These are phyloP conservation scores for Plemyria rubiginata DNA, from an alignment of 2,888 invertebrate species.

Conservation along the genomic window DNA sequence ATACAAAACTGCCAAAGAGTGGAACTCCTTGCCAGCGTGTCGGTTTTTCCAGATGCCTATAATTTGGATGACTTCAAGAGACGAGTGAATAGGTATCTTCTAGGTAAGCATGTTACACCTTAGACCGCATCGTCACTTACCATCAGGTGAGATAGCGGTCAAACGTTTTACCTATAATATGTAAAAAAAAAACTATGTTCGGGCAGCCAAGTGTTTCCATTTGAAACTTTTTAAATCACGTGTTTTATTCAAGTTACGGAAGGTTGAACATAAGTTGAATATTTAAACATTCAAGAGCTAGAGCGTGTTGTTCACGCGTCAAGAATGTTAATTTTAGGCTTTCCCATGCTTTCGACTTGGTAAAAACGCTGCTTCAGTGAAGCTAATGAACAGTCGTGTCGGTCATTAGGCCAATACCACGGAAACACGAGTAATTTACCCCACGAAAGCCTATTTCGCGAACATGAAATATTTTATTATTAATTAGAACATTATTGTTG, in stretches of 20 bases:
- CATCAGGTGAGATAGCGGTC: too few species aligned
- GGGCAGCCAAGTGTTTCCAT: slow-evolving; percentile 3
- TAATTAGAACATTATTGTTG: slow-evolving; percentile 30
- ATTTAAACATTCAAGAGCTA: slow-evolving; percentile 29
- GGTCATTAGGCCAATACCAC: slow-evolving; percentile 57
- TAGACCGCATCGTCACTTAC: too few species aligned
- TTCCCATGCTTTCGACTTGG: slow-evolving; percentile 28
- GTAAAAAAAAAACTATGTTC: slow-evolving; percentile 9
- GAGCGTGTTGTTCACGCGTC: slow-evolving; percentile 15
- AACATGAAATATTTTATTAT: slow-evolving; percentile 39
- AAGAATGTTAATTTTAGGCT: slow-evolving; percentile 33
- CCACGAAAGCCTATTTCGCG: slow-evolving; percentile 45
- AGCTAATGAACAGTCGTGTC: slow-evolving; percentile 51
- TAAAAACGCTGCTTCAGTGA: slow-evolving; percentile 36
- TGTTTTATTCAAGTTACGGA: slow-evolving; percentile 19
- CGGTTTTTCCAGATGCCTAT: too few species aligned
- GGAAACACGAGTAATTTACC: slow-evolving; percentile 48
- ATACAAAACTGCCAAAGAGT: too few species aligned
- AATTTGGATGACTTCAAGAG: too few species aligned
- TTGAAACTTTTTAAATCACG: slow-evolving; percentile 18
- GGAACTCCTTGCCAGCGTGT: too few species aligned
- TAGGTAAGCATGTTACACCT: too few species aligned
- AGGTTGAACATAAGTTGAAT: slow-evolving; percentile 20
- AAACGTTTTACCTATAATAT: too few species aligned
- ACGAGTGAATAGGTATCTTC: too few species aligned